These are phyloP conservation scores for Cyanistes caeruleus DNA, from an alignment of 2,113 vertebrate genomes.

Conservation along the genomic window DNA sequence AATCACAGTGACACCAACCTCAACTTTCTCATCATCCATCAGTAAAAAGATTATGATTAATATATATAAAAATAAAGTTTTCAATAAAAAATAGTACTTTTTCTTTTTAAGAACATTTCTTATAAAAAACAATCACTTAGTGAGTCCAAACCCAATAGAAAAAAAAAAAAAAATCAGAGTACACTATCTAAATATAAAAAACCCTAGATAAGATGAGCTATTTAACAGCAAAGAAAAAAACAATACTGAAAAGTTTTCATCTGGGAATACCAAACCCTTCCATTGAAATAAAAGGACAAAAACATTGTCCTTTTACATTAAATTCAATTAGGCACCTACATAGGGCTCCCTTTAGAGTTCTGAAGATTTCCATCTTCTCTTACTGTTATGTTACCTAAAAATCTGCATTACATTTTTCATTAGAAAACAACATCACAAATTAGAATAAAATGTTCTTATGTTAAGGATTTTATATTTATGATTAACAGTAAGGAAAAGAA, in stretches of 20 bases:
- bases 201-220: neutral
- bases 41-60: neutral
- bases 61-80: neutral
- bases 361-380: neutral
- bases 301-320: neutral
- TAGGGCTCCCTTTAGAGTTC: neutral
- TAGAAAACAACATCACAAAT: neutral
- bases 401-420: neutral
- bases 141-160: neutral
- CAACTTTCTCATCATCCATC: neutral
- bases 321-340: neutral
- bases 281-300: neutral
- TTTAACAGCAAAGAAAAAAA: neutral
- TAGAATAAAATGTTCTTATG: neutral
- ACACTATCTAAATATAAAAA: neutral
- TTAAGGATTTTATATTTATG: neutral
- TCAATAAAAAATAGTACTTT: neutral
- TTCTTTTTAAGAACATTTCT: neutral
- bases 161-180: neutral
- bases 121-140: neutral
- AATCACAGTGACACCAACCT: neutral
- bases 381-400: neutral
- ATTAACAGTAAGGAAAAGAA: neutral
- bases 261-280: neutral
- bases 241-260: neutral